Evolutionary conservation across 2,888 invertebrate species (phyloP).

Genomic region (Cartodere bifasciata): DNA sequence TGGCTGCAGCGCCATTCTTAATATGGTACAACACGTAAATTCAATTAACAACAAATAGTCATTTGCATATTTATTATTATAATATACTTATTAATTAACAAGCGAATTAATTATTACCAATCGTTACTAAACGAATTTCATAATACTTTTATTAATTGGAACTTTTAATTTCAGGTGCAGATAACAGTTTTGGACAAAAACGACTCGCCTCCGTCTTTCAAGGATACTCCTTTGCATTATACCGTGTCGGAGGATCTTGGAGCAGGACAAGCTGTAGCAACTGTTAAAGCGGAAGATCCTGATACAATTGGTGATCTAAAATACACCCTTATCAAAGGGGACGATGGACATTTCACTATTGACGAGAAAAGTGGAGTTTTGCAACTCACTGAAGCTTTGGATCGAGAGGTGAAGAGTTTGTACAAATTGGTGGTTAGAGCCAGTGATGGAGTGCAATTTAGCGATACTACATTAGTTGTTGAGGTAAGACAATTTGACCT

Average conservation of each 20-base stretch:
- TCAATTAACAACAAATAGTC: too few relatives aligned
- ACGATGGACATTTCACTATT: conserved; percentile 56
- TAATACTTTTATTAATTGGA: conserved; percentile 8
- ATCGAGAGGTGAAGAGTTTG: conserved; percentile 66
- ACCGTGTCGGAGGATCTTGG: conserved; percentile 76
- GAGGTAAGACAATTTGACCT: conserved; percentile 61
- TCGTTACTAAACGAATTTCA: conserved; percentile 8
- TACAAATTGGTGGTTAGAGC: conserved; percentile 74
- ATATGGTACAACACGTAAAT: too few relatives aligned
- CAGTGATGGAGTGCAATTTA: conserved; percentile 78
- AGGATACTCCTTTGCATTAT: conserved; percentile 57
- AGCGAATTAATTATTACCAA: conserved; percentile 7
- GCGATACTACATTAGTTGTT: conserved; percentile 64
- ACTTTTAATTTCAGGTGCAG: conserved; percentile 56
- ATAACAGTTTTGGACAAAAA: conserved; percentile 82
- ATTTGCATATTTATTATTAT: too few relatives aligned
- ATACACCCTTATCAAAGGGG: conserved; percentile 58
- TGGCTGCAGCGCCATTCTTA: too few relatives aligned
- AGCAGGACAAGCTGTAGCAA: conserved; percentile 65
- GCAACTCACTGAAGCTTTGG: conserved; percentile 63
- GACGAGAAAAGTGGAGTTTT: conserved; percentile 61
- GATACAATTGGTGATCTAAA: conserved; percentile 69
- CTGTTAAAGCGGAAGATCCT: conserved; percentile 69
- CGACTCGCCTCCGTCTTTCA: conserved; percentile 87
- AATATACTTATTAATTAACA: too few relatives aligned